These are phyloP conservation scores for Tonatia bakeri DNA, from an alignment of 2,113 vertebrate genomes.

Conservation along the genomic window DNA sequence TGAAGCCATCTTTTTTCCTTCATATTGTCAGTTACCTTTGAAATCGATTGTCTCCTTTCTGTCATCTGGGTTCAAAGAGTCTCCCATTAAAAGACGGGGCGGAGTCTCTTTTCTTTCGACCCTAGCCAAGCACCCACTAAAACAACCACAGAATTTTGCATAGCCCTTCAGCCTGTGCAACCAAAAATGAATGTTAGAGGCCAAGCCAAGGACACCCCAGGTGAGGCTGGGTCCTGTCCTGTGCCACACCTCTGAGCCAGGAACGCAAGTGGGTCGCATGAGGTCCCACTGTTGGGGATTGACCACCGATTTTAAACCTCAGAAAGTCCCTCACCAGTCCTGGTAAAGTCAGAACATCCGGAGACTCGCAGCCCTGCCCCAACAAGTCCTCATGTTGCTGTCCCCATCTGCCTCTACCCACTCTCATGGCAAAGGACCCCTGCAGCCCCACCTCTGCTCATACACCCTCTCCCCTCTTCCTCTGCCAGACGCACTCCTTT, in stretches of 20 bases:
- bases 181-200: background rate
- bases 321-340: background rate
- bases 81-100: background rate
- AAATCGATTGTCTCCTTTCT: background rate
- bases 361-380: background rate
- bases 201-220: background rate
- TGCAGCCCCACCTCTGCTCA: background rate
- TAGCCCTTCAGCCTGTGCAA: background rate
- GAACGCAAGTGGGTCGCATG: background rate
- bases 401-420: background rate
- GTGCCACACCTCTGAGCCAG: background rate
- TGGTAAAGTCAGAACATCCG: background rate
- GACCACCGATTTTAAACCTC: background rate
- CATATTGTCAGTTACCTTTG: background rate
- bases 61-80: background rate
- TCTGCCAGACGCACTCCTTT: background rate
- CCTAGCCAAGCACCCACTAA: background rate
- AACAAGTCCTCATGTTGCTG: background rate
- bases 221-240: background rate
- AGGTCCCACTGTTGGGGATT: background rate
- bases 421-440: too few species aligned
- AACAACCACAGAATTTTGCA: background rate
- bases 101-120: background rate
- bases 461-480: background rate
- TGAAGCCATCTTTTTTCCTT: background rate